phyloP scores from a whole-genome alignment of 2,797 vertebrate genomes.

The Cuniculus paca region DNA sequence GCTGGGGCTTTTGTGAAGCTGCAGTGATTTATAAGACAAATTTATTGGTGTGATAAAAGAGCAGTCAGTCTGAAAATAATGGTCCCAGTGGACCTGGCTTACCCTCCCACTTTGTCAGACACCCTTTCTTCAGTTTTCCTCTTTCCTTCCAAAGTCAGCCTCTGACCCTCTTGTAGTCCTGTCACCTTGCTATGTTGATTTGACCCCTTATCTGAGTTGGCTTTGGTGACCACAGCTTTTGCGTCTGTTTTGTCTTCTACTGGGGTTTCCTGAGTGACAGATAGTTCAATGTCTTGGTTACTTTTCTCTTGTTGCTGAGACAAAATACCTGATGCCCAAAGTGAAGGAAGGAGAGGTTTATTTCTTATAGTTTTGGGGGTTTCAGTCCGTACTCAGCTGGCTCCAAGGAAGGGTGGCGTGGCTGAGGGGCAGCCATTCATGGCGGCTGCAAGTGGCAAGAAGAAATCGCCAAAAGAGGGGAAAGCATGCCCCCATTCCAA shows the following conservation, averaged over 20 bases:
- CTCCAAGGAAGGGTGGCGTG: too few relatives aligned
- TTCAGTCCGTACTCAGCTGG: too few relatives aligned
- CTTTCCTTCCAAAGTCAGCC: neutral
- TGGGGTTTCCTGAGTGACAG: too few relatives aligned
- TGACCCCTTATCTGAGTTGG: fast-evolving
- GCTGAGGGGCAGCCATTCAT: too few relatives aligned
- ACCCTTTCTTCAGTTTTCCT: neutral
- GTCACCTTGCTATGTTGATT: fast-evolving
- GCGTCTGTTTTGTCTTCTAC: neutral
- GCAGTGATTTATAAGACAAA: neutral
- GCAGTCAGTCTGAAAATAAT: neutral
- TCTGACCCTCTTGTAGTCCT: neutral
- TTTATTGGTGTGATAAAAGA: neutral
- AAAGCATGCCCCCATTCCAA: too few relatives aligned
- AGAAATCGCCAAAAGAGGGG: too few relatives aligned
- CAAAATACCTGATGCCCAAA: too few relatives aligned
- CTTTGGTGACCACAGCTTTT: neutral
- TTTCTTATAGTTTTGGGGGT: too few relatives aligned
- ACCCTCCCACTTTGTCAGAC: neutral
- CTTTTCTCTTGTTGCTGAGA: too few relatives aligned
- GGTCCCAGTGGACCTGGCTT: neutral
- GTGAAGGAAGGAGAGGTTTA: too few relatives aligned
- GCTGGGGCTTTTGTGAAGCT: neutral
- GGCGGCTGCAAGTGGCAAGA: too few relatives aligned
- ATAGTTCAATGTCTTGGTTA: too few relatives aligned